phyloP scores from a whole-genome alignment of 2,797 vertebrate species.

The Dendrocincla fuliginosa region DNA sequence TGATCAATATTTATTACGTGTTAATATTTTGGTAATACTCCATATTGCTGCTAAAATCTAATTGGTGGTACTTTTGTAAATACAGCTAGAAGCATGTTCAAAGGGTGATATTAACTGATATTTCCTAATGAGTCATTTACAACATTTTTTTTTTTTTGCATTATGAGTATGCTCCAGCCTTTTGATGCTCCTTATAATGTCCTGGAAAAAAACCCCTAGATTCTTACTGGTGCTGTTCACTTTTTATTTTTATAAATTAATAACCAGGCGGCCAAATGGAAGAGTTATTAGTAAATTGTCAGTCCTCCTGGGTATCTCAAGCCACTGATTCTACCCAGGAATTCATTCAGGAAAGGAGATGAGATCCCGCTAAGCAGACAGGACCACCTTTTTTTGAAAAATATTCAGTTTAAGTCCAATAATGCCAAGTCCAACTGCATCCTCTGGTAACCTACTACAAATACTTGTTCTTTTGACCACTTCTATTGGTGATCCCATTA shows the following conservation, averaged over 20 bases:
- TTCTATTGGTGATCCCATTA: neutral
- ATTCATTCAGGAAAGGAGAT: neutral
- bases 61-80: neutral
- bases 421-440: neutral
- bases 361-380: neutral
- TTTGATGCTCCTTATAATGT: neutral
- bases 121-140: neutral
- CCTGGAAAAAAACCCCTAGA: neutral
- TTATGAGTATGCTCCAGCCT: neutral
- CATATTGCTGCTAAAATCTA: neutral
- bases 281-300: neutral
- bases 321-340: neutral
- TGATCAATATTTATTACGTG: neutral
- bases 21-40: conserved; percentile 3
- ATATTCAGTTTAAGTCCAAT: neutral
- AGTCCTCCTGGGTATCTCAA: neutral
- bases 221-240: neutral
- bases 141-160: neutral
- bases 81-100: neutral
- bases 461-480: neutral
- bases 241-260: neutral
- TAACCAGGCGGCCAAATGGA: neutral
- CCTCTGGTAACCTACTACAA: neutral
- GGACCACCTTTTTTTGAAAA: neutral
- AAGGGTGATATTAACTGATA: neutral